A percentile compares a stretch with the other conserved stretches of the same genome.
These are phyloP conservation scores for Gallinago solitaria DNA, from an alignment of 2,797 vertebrate species.

Conservation along the genomic window DNA sequence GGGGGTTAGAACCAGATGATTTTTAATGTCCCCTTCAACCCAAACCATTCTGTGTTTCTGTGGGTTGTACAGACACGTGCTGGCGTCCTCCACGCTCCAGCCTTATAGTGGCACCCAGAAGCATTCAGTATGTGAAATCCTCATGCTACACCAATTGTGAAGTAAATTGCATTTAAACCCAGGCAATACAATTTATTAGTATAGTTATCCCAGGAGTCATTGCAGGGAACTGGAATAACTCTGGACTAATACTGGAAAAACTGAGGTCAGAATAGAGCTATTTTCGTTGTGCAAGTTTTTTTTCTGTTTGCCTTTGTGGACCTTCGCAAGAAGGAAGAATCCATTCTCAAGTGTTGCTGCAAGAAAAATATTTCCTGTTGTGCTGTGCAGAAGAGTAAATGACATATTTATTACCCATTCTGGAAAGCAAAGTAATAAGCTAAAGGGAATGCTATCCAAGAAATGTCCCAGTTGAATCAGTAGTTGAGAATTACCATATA, in stretches of 20 bases:
- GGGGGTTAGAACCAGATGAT: too few relatives aligned
- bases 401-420: neutral
- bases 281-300: neutral
- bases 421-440: neutral
- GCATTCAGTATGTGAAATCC: neutral
- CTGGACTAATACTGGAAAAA: neutral
- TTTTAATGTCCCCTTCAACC: too few relatives aligned
- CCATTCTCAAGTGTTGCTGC: neutral
- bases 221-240: neutral
- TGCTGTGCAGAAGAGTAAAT: neutral
- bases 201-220: neutral
- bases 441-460: neutral
- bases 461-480: neutral
- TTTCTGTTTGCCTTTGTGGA: neutral
- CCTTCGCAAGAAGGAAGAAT: neutral
- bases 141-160: neutral
- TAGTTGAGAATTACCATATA: neutral
- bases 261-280: neutral
- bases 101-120: neutral
- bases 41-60: too few relatives aligned
- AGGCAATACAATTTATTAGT: neutral
- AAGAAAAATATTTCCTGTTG: neutral
- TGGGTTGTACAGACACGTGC: neutral
- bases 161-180: neutral
- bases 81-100: fast-evolving